phyloP scores from a whole-genome alignment of 2,888 invertebrate species.

The Clanis bilineata region DNA sequence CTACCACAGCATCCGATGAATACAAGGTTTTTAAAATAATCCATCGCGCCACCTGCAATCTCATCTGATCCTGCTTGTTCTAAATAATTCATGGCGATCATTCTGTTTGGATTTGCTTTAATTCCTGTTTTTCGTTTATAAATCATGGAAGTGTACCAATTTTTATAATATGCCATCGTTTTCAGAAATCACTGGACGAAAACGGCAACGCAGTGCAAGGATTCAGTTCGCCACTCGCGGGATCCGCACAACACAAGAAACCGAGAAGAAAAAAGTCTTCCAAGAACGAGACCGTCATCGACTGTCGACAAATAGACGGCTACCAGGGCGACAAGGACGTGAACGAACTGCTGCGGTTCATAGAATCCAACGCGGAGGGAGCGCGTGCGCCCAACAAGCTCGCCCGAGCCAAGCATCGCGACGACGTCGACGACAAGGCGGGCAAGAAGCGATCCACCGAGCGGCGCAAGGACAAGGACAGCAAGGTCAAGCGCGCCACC shows the following conservation, averaged over 20 bases:
- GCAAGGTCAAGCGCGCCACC: slow-evolving; percentile 85
- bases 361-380: slow-evolving; percentile 84
- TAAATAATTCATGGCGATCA: not conserved
- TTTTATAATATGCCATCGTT: slow-evolving; percentile 43
- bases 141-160: not conserved
- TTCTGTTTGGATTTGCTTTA: not conserved
- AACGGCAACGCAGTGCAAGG: slow-evolving; percentile 89
- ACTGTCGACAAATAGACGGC: slow-evolving; percentile 87
- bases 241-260: slow-evolving; percentile 80
- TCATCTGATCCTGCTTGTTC: not conserved
- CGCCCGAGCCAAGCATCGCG: slow-evolving; percentile 62
- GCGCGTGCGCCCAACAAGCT: slow-evolving; percentile 63
- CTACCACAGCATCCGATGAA: slow-evolving; percentile 53
- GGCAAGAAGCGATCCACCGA: slow-evolving; percentile 78
- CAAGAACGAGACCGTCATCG: slow-evolving; percentile 81
- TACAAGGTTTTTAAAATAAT: slow-evolving; percentile 54
- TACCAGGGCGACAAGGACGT: slow-evolving; percentile 90
- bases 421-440: slow-evolving; percentile 70
- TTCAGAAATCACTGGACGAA: slow-evolving; percentile 88
- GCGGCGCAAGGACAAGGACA: slow-evolving; percentile 68
- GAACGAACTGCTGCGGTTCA: slow-evolving; percentile 89
- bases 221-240: slow-evolving; percentile 72
- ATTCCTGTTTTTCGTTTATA: not conserved
- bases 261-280: slow-evolving; percentile 82
- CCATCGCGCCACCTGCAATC: not conserved